Percentiles rank a stretch among this genome's conserved stretches.
These are phyloP conservation scores for Lampris megalopsis DNA, from an alignment of 2,113 vertebrate species.

Conservation along the genomic window DNA sequence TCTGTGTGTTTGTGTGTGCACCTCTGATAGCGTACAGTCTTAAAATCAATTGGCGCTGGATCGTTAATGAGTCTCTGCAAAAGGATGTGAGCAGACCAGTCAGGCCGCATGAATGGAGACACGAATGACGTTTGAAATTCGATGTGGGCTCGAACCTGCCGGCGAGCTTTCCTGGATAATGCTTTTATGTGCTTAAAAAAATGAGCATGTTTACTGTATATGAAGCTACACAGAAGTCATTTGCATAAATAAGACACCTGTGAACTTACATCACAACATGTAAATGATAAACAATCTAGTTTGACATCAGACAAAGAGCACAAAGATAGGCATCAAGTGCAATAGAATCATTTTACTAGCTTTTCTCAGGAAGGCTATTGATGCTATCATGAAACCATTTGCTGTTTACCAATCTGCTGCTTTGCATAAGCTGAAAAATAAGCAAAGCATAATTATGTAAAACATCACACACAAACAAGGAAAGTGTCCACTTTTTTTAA, in stretches of 20 bases:
- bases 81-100: background rate
- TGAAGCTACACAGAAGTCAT: slow-evolving; percentile 48
- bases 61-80: background rate
- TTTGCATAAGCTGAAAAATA: slow-evolving; percentile 81
- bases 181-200: slow-evolving; percentile 40
- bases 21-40: background rate
- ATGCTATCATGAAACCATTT: background rate
- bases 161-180: slow-evolving; percentile 23
- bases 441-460: slow-evolving; percentile 74
- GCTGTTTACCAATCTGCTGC: slow-evolving; percentile 19
- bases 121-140: slow-evolving; percentile 26
- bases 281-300: slow-evolving; percentile 67
- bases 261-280: slow-evolving; percentile 44
- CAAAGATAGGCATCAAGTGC: slow-evolving; percentile 13
- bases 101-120: background rate
- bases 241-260: slow-evolving; percentile 58
- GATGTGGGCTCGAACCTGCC: background rate
- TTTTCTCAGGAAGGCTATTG: slow-evolving; percentile 39
- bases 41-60: background rate
- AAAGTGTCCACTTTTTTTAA: slow-evolving; percentile 46
- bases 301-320: slow-evolving; percentile 41
- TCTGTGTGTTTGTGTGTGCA: background rate
- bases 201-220: background rate
- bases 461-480: slow-evolving; percentile 40
- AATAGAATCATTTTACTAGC: slow-evolving; percentile 71